Evolutionary conservation across 2,888 invertebrate species (phyloP), one percentile per base, ranked within the genome.

Genomic region (Linyphia triangularis): DNA sequence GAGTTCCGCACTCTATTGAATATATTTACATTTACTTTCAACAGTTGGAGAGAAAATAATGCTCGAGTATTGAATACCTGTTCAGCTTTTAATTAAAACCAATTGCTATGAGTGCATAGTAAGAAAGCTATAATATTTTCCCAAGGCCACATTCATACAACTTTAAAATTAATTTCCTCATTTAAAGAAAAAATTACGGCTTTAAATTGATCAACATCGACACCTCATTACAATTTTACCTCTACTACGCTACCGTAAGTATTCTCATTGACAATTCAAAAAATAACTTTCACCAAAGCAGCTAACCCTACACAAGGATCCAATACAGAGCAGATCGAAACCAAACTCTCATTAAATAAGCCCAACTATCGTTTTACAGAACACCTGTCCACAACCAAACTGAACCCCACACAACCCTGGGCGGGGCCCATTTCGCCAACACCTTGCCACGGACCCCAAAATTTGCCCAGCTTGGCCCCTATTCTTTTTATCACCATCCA

Each of bases 401-500:
- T n/a, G 51, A n/a, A n/a, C 51, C 51, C 51, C 24, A 3, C 22
- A 22, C 5, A 51, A n/a, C 24, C 33, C 30, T n/a, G n/a, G 19
- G 16, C 13, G 3, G 16, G 57, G 28, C 72, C 22, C 37, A 40
- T 16, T 43, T 43, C 26, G 30, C 7, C 28, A 59, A 19, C 69
- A 69, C 43, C 63, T 2, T 10, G 51, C 51, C 51, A 51, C n/a
- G 51, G 51, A n/a, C 51, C 51, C 3, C 51, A 33, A 51, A 51
- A 13, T n/a, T 51, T 13, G 16, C 51, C 43, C 51, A 51, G n/a
- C 51, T 51, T 13, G 51, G 51, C 51, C 51, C 51, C 51, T 51
- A 51, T 51, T 51, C 16, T 57, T 73, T 73, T 73, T 59, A 73
- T 73, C 28, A 22, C 19, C 26, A n/a, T 22, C 61, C 61, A 22